Evolutionary conservation across 2,888 invertebrate genomes (phyloP).

Genomic region (Eurytoma adleriae): DNA sequence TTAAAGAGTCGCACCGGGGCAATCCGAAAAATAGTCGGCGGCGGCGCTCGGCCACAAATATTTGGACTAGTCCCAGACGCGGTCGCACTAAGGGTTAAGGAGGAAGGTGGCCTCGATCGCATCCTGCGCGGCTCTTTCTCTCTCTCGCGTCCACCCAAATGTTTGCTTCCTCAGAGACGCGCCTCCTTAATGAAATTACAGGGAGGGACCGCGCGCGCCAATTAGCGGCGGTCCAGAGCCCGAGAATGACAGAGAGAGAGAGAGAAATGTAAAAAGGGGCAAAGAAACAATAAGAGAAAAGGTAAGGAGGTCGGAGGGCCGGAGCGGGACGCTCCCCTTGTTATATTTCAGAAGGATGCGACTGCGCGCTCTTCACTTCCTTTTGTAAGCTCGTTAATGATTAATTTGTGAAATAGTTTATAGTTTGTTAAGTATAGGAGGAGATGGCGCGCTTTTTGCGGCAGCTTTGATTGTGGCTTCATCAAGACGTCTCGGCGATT

Average conservation of each 20-base stretch:
- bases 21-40: slow-evolving; percentile 39
- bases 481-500: slow-evolving; percentile 39
- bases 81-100: slow-evolving; percentile 7
- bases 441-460: too few species aligned
- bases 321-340: slow-evolving; percentile 19
- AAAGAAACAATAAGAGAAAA: slow-evolving; percentile 31
- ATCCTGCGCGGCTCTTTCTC: slow-evolving; percentile 20
- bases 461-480: too few species aligned
- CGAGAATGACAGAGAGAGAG: slow-evolving; percentile 7
- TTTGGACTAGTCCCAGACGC: background rate
- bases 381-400: background rate
- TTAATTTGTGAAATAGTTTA: background rate
- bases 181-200: slow-evolving; percentile 74
- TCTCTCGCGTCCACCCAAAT: slow-evolving; percentile 13
- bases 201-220: slow-evolving; percentile 68
- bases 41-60: slow-evolving; percentile 8
- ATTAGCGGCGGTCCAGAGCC: slow-evolving; percentile 67
- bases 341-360: slow-evolving; percentile 33
- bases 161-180: slow-evolving; percentile 61
- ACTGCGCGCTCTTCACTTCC: slow-evolving; percentile 14
- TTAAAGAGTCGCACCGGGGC: slow-evolving; percentile 32
- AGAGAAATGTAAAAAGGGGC: slow-evolving; percentile 3
- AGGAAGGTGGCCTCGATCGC: slow-evolving; percentile 42
- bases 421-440: too few species aligned
- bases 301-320: slow-evolving; percentile 10